Conservation (phyloP, 2,888 invertebrate genomes). For the Zygogramma bicolorata region DNA sequence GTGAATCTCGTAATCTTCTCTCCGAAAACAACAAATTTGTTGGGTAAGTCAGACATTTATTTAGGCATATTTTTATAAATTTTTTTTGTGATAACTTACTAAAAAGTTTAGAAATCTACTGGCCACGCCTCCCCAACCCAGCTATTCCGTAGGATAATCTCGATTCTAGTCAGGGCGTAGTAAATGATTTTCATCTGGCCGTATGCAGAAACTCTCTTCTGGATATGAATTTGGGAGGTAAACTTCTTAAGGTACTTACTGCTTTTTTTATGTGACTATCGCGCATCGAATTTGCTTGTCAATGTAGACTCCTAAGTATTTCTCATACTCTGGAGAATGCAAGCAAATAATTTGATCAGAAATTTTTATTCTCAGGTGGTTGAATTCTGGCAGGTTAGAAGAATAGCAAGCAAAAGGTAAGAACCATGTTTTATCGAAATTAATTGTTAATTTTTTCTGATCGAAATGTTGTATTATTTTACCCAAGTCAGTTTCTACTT, state of each 20-base stretch:
- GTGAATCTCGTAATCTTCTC: not conserved
- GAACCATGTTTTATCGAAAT: no score
- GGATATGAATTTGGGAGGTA: not conserved
- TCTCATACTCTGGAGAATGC: not conserved
- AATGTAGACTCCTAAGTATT: constrained; percentile 2
- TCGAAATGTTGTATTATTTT: not conserved
- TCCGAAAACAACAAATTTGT: not conserved
- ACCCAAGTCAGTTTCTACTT: not conserved
- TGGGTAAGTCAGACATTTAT: not conserved
- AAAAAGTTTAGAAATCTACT: not conserved
- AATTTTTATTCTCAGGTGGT: constrained; percentile 12
- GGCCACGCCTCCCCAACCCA: constrained; percentile 11
- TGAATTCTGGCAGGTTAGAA: constrained; percentile 4
- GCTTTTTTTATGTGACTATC: constrained; percentile 6
- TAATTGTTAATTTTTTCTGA: not conserved
- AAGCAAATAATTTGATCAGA: not conserved
- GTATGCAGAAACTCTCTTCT: no score
- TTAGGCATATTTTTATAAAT: not conserved
- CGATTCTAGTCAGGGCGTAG: constrained; percentile 6
- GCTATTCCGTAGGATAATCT: constrained; percentile 12
- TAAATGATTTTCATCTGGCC: constrained; percentile 12
- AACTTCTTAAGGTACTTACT: not conserved
- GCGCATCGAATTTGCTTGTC: not conserved
- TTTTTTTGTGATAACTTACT: constrained; percentile 6
- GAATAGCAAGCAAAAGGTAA: not conserved